Evolutionary conservation across 2,113 vertebrate species (phyloP).

Genomic region (Pan troglodytes): NHGRI_mPanTro3-v2.1_pri NC_072404.2:151781001-151781500

Average conservation of each 20-base stretch:
- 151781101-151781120: not conserved
- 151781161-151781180: not conserved
- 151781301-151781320: not conserved
- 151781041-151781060: not conserved
- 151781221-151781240: not conserved
- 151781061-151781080: not conserved
- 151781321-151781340: slow-evolving; percentile 1
- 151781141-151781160: not conserved
- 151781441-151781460: not conserved
- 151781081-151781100: not conserved
- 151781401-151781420: not conserved
- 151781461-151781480: slow-evolving; percentile 10
- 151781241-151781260: not conserved
- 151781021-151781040: not conserved
- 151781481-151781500: not conserved
- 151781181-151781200: not conserved
- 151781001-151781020: too few relatives aligned
- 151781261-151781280: not conserved
- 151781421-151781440: not conserved
- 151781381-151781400: not conserved
- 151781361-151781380: not conserved
- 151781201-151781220: not conserved
- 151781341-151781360: not conserved
- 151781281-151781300: not conserved
- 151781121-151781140: not conserved